phyloP scores from a whole-genome alignment of 2,113 vertebrate genomes.

The Xiphorhynchus elegans region DNA sequence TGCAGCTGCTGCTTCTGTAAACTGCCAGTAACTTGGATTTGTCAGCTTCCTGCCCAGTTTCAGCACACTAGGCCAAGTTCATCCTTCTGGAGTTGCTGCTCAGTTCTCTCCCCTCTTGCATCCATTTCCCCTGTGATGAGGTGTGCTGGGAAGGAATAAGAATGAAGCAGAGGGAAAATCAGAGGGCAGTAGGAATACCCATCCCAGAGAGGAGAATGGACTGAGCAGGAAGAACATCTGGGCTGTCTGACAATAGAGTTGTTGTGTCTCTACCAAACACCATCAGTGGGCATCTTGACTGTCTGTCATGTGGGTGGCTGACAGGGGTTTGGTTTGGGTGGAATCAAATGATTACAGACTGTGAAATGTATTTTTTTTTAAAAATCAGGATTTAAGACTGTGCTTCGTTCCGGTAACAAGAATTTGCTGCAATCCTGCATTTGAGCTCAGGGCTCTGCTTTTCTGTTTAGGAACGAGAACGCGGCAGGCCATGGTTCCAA shows the following conservation, averaged over 20 bases:
- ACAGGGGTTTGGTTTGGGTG: neutral
- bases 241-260: neutral
- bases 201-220: neutral
- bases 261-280: neutral
- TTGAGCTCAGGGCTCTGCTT: neutral
- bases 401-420: neutral
- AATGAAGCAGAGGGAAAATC: neutral
- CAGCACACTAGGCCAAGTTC: neutral
- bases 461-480: conserved; percentile 75
- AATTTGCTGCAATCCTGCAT: neutral
- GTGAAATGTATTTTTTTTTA: neutral
- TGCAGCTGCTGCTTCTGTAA: neutral
- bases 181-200: neutral
- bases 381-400: neutral
- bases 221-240: neutral
- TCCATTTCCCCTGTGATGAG: neutral
- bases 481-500: conserved; percentile 87
- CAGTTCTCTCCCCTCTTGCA: neutral
- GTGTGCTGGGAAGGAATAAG: neutral
- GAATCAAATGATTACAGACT: neutral
- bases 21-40: neutral
- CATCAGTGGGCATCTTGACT: neutral
- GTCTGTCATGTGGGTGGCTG: rapidly evolving
- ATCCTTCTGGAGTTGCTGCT: neutral
- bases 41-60: neutral